phyloP scores from a whole-genome alignment of 2,797 vertebrate species.

The Geotrypetes seraphini region DNA sequence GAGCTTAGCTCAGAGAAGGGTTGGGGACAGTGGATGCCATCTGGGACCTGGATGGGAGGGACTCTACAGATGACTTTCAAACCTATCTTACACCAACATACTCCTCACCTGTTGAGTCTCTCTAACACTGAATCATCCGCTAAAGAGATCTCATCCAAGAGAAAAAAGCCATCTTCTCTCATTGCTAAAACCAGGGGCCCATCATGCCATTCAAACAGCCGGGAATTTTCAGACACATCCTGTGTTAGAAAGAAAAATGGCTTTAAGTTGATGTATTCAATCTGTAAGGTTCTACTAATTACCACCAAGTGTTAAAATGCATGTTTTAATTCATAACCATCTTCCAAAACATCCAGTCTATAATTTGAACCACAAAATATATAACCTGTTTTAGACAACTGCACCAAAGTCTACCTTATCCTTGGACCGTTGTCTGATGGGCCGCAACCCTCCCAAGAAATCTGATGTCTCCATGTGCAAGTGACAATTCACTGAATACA shows the following conservation, averaged over 20 bases:
- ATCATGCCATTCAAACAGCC: slow-evolving; percentile 88
- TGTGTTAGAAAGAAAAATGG: slow-evolving; percentile 11
- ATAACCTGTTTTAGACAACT: no score
- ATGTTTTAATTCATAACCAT: no score
- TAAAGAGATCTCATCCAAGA: slow-evolving; percentile 93
- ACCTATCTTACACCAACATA: no score
- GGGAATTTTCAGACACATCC: slow-evolving; percentile 61
- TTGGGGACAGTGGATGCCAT: no score
- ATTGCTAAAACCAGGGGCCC: slow-evolving; percentile 88
- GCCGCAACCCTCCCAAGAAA: slow-evolving; percentile 84
- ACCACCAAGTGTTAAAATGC: no score
- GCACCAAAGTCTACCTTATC: slow-evolving; percentile 62
- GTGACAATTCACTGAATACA: slow-evolving; percentile 86
- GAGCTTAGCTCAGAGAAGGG: no score
- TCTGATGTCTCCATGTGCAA: slow-evolving; percentile 94
- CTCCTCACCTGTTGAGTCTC: slow-evolving; percentile 86
- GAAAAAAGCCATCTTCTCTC: slow-evolving; percentile 80
- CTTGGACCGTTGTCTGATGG: slow-evolving; percentile 63
- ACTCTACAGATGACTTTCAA: no score
- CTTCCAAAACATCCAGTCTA: no score
- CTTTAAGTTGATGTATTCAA: background rate
- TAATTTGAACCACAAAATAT: no score
- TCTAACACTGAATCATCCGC: slow-evolving; percentile 95
- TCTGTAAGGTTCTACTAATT: no score
- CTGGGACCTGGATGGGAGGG: no score